Evolutionary conservation across 2,888 invertebrate species (phyloP), one percentile per base, ranked within the genome.

Genomic region (Achlya flavicornis): DNA sequence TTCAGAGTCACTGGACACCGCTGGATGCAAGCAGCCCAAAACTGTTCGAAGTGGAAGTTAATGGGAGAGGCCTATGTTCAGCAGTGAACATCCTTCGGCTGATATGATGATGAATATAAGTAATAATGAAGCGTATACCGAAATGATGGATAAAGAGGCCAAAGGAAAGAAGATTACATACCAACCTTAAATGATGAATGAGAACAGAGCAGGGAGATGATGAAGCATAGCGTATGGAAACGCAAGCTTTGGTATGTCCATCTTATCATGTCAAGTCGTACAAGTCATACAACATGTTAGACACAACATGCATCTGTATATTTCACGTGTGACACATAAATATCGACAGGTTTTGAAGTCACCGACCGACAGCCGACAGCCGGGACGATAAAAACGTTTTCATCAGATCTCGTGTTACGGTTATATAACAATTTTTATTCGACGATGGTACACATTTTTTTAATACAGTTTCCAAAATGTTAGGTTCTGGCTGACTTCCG

Each of bases 331-430:
- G 26, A 59, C 14, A 46, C 63, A 66, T 69, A 68, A 73, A 61
- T 62, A 63, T 72, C 73, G 74, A 69, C 70, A 74, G 77, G 77
- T 66, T 74, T 77, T 80, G 72, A 73, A 69, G 69, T 76, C 64
- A 65, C 79, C 77, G 78, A 53, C 66, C 68, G 68, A 62, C 65
- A 72, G 75, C 66, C 68, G 68, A 62, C 64, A 72, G 75, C 74
- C 73, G 63, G 67, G 75, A 76, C 73, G 69, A 64, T 73, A 71
- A 74, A 75, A 69, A 68, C 70, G 65, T 72, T 73, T 71, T 69
- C 67, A 60, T 43, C 16, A 63, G 58, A 41, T 19, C 59, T 19
- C 60, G 65, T 61, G 63, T 63, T 32, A 57, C 16, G 61, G 41
- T 64, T 64, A 64, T 61, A 41, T 46, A 64, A 64, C 41, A 64